phyloP scores from a whole-genome alignment of 2,797 vertebrate genomes.

The Enteromius afrohamiltoni region DNA sequence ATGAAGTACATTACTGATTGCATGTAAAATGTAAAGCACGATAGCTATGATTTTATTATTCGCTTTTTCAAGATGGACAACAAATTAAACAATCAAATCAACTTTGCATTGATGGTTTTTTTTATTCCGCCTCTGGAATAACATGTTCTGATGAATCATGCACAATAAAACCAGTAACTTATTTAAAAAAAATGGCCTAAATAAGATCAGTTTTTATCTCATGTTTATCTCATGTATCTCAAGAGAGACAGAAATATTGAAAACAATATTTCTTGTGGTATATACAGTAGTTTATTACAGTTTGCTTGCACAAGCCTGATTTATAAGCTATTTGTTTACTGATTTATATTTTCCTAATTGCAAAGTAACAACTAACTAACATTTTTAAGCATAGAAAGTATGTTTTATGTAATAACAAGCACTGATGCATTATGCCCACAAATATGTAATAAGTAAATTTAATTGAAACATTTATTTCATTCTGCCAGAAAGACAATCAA shows the following conservation, averaged over 20 bases:
- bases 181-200: too few relatives aligned
- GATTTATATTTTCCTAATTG: not conserved
- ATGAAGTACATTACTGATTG: not conserved
- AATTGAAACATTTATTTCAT: not conserved
- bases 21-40: not conserved
- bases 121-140: not conserved
- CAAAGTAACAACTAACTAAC: not conserved
- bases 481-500: conserved; percentile 18
- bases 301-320: not conserved
- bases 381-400: not conserved
- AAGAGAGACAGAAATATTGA: not conserved
- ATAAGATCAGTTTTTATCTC: not conserved
- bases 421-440: not conserved
- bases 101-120: not conserved
- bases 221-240: too few relatives aligned
- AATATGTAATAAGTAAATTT: not conserved
- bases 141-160: not conserved
- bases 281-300: not conserved
- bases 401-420: not conserved
- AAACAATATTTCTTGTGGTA: not conserved
- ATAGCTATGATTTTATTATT: not conserved
- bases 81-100: not conserved
- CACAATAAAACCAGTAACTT: not conserved
- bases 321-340: not conserved
- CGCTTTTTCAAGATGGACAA: not conserved